A percentile compares a stretch with the other conserved stretches of the same genome.
phyloP scores from a whole-genome alignment of 2,113 vertebrate species.

The Phylloscopus trochilus region DNA sequence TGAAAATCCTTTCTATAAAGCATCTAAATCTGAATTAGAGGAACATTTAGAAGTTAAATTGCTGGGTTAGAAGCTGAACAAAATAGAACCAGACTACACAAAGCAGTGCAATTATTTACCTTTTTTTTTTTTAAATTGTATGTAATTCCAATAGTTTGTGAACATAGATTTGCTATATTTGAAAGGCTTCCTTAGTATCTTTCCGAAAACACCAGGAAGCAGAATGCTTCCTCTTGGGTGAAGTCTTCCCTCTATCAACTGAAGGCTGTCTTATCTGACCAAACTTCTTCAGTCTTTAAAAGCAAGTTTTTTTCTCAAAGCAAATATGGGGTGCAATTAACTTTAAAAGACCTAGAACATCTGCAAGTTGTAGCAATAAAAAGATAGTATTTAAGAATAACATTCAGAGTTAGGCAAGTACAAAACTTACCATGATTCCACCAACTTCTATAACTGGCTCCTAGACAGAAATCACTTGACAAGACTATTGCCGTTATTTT shows the following conservation, averaged over 20 bases:
- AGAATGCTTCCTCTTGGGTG: neutral
- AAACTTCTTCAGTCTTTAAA: neutral
- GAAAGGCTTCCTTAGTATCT: neutral
- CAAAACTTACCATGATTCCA: neutral
- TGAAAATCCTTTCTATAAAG: neutral
- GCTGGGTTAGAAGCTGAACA: neutral
- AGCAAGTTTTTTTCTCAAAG: neutral
- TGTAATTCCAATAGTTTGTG: neutral
- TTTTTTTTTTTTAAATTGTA: neutral
- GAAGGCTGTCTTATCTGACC: neutral
- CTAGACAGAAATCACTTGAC: neutral
- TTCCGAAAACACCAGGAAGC: neutral
- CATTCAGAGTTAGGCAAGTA: neutral
- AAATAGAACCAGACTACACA: neutral
- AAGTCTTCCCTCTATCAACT: neutral
- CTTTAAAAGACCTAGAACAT: neutral
- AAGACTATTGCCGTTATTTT: neutral
- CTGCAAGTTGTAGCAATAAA: neutral
- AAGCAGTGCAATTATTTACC: neutral
- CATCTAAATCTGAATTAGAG: neutral
- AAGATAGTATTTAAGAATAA: neutral
- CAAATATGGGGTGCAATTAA: neutral
- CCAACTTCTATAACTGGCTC: neutral
- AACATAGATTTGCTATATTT: neutral
- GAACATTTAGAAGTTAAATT: neutral